Base-by-base conservation (phyloP, 2,888 invertebrate genomes). In the Anarsia innoxiella region DNA sequence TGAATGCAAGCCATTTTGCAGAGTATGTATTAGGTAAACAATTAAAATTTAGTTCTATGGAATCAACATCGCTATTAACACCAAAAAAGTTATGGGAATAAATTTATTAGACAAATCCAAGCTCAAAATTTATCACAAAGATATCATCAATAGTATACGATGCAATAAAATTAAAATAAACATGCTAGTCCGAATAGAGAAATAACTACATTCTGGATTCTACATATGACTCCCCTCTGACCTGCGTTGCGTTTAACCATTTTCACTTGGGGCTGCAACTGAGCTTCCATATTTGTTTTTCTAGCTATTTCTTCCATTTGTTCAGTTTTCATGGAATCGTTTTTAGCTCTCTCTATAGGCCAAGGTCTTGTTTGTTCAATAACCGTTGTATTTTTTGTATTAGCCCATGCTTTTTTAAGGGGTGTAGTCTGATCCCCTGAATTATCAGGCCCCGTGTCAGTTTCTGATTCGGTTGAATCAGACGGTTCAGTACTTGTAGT, bases 281-380 rank as follows among this genome's bases (percentile, higher is more conserved):
- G 63, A 12, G 68, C 61, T 46, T 68, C 59, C 6, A 66, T 48
- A n/a, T 46, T 56, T 0, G 49, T 23, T n/a, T 32, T 15, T 1
- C 13, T 6, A 2, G 15, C 12, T 1, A 19, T 12, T 5, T 53
- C 55, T 6, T 44, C 54, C 9, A 45, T 30, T 10, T 47, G 46
- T 6, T 42, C 36, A 10, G 33, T 14, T 33, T 44, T 37, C 37
- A 47, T 55, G 30, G 31, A 43, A 2, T 39, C 16, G 10, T 53
- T 47, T 5, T 41, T 30, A 26, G 39, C 13, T 13, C 49, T 58
- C 33, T 61, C 56, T 19, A 48, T 55, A 5, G 66, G 58, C 67
- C 59, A 69, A n/a, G 37, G 10, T n/a, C 19, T 40, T 5, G 19
- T n/a, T n/a, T n/a, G n/a, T n/a, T n/a, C n/a, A n/a, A n/a, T n/a